Percentiles rank a stretch among this genome's conserved stretches.
Conservation (phyloP, 2,888 invertebrate species). For the Melanargia galathea region DNA sequence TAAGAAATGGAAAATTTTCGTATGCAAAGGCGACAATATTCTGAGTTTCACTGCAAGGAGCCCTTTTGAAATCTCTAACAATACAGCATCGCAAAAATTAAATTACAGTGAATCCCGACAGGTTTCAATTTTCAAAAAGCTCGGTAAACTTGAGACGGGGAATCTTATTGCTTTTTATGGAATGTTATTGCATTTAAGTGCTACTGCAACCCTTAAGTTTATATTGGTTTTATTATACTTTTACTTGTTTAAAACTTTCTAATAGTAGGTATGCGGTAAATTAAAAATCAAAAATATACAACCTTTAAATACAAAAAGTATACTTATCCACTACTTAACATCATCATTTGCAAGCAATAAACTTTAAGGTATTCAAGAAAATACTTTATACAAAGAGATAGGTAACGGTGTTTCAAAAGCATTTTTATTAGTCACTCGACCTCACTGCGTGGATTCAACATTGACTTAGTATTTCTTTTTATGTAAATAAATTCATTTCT, state of each 20-base stretch:
- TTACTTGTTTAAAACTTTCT: not conserved
- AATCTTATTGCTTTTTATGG: constrained; percentile 55
- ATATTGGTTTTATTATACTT: constrained; percentile 11
- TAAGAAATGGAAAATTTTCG: constrained; percentile 36
- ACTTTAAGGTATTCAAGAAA: too few relatives aligned
- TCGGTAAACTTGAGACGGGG: constrained; percentile 53
- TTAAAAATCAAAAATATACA: not conserved
- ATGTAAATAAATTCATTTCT: too few relatives aligned
- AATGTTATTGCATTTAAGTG: constrained; percentile 59
- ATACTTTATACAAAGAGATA: too few relatives aligned
- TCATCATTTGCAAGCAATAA: too few relatives aligned
- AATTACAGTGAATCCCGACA: constrained; percentile 70
- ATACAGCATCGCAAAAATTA: constrained; percentile 74
- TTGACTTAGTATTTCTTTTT: too few relatives aligned
- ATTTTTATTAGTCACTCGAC: too few relatives aligned
- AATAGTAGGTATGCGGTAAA: not conserved
- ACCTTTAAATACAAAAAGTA: too few relatives aligned
- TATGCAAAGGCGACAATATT: constrained; percentile 46
- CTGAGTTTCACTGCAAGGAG: constrained; percentile 59
- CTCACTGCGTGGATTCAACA: too few relatives aligned
- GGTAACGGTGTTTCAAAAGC: too few relatives aligned
- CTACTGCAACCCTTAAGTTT: constrained; percentile 31
- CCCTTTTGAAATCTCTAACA: constrained; percentile 61
- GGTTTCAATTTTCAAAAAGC: constrained; percentile 71
- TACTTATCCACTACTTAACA: too few relatives aligned